Percentiles rank a stretch among this genome's conserved stretches.
Conservation (phyloP, 2,888 invertebrate genomes). For the Tinea pellionella region DNA sequence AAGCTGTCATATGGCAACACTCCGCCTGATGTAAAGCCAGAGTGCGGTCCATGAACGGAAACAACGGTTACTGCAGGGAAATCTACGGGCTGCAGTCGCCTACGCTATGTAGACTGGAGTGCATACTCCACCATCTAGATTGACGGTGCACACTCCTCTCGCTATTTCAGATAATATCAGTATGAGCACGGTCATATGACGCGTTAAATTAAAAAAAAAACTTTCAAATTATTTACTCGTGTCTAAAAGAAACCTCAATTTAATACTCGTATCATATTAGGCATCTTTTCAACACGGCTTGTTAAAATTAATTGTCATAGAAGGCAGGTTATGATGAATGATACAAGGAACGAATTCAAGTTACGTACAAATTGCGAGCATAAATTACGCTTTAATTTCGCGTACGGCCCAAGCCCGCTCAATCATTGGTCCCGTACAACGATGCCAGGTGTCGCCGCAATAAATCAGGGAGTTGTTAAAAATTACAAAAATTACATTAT, state of each 20-base stretch:
- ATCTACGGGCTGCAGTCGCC: too few species aligned
- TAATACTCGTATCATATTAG: not conserved
- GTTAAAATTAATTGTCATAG: slow-evolving; percentile 48
- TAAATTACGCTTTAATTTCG: slow-evolving; percentile 65
- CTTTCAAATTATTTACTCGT: too few species aligned
- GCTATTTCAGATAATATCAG: too few species aligned
- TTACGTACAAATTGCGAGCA: slow-evolving; percentile 64
- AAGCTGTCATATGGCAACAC: too few species aligned
- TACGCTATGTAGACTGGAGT: too few species aligned
- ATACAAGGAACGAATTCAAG: slow-evolving; percentile 62
- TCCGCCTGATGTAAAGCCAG: too few species aligned
- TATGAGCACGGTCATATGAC: too few species aligned
- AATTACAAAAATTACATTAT: slow-evolving; percentile 36
- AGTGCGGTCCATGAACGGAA: too few species aligned
- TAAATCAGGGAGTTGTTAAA: slow-evolving; percentile 48
- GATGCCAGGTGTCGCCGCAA: slow-evolving; percentile 51
- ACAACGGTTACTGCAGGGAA: too few species aligned
- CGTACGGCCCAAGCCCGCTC: slow-evolving; percentile 46
- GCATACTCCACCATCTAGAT: too few species aligned
- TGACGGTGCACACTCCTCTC: too few species aligned
- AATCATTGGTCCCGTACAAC: slow-evolving; percentile 33
- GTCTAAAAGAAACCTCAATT: not conserved
- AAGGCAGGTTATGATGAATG: slow-evolving; percentile 53
- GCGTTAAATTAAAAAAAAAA: too few species aligned
- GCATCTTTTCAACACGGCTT: not conserved